Base-by-base conservation (phyloP, 2,888 invertebrate genomes). In the Apamea sordens region DNA sequence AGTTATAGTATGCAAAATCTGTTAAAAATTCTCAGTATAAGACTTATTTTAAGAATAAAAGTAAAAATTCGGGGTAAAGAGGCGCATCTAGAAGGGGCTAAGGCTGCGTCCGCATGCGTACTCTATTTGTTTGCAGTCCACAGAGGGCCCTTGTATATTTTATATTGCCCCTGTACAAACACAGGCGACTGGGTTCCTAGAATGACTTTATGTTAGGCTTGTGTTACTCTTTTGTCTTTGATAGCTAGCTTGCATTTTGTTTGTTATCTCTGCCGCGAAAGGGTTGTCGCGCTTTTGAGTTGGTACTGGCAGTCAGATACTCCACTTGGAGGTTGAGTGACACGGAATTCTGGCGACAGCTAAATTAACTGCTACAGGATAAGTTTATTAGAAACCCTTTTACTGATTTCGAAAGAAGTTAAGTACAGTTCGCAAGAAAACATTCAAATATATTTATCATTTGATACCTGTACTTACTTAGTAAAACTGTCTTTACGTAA, bases 181-280 rank as follows among this genome's bases (percentile, higher is more conserved):
- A 95, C 83, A 87, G 89, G 91, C 94, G 94, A 95, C 94, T 94
- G 94, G 93, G 88, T 95, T 95, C 96, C 90, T 82, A 89, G 96
- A 95, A 96, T 85, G 85, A 93, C 92, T 94, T 92, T 91, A 93
- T 92, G 93, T 92, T 92, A 90, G 91, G 80, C 74, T 70, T 87
- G 80, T 84, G 89, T 87, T 88, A 85, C 84, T 86, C 89, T 90
- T 91, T 89, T 91, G 89, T 89, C 82, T 89, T 85, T 83, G 83
- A 84, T 82, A 85, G 88, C 88, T 82, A 85, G 88, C 88, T 88
- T 75, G 88, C 84, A 88, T 78, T 78, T 80, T 84, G 80, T 81
- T 81, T 82, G 82, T 85, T 79, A 84, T 82, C 78, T 79, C 73
- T 79, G 75, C 80, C 74, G 77, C 80, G 50, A 79, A 82, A 80